Conservation (phyloP, 2,797 vertebrate genomes). For the Paratrypauchen microcephalus region DNA sequence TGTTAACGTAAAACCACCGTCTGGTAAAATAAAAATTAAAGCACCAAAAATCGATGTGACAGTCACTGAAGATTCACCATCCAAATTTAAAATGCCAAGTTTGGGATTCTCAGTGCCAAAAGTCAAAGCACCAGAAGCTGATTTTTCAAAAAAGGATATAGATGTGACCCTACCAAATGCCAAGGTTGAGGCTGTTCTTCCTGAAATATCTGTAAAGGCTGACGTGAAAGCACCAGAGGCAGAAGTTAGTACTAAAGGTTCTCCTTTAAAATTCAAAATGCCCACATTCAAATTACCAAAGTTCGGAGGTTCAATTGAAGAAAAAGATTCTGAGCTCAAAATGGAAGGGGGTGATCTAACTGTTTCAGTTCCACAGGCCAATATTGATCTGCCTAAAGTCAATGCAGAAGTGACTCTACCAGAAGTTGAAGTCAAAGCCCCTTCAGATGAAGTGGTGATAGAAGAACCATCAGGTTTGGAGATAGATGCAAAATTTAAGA, state of each 20-base stretch:
- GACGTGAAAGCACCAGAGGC: constrained; percentile 11
- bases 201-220: constrained; percentile 13
- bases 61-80: constrained; percentile 31
- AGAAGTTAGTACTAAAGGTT: constrained; percentile 11
- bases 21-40: constrained; percentile 32
- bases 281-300: constrained; percentile 37
- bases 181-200: constrained; percentile 16
- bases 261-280: constrained; percentile 44
- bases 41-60: constrained; percentile 23
- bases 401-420: constrained; percentile 16
- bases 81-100: constrained; percentile 53
- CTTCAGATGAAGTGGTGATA: constrained; percentile 5
- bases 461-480: constrained; percentile 27
- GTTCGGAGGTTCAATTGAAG: constrained; percentile 26
- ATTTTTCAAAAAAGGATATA: constrained; percentile 50
- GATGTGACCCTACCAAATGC: constrained; percentile 25
- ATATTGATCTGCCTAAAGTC: constrained; percentile 28
- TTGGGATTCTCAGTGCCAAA: constrained; percentile 54
- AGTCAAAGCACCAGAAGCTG: constrained; percentile 34
- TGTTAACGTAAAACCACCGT: constrained; percentile 23
- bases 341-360: constrained; percentile 13
- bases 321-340: constrained; percentile 19
- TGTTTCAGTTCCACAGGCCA: constrained; percentile 37
- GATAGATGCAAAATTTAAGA: constrained; percentile 45
- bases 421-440: constrained; percentile 26